These are phyloP conservation scores for Patella pellucida DNA, from an alignment of 2,888 invertebrate species.

Conservation along the genomic window DNA sequence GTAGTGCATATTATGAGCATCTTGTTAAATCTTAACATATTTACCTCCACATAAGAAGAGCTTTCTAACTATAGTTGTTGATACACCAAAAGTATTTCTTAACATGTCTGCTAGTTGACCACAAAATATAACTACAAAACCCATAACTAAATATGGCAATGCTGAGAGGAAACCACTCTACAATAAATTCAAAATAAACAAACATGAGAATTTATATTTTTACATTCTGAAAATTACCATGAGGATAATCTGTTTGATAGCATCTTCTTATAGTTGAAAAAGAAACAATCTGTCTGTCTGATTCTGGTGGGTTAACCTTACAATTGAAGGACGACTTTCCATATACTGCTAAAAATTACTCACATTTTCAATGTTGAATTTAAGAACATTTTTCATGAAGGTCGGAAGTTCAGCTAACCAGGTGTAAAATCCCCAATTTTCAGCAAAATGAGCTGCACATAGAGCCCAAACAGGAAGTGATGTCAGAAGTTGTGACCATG, in stretches of 20 bases:
- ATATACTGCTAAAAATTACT: neutral
- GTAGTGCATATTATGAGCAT: neutral
- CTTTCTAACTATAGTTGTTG: slow-evolving; percentile 75
- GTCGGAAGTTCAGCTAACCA: slow-evolving; percentile 72
- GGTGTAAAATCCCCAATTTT: slow-evolving; percentile 74
- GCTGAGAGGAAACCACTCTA: slow-evolving; percentile 88
- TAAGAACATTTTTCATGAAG: slow-evolving; percentile 69
- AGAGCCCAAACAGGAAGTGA: slow-evolving; percentile 72
- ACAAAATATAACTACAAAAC: slow-evolving; percentile 82
- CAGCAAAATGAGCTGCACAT: slow-evolving; percentile 71
- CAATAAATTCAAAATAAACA: neutral
- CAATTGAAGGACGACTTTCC: too few species aligned
- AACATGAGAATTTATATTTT: too few species aligned
- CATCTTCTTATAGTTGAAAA: too few species aligned
- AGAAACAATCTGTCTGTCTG: too few species aligned
- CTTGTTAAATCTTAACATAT: slow-evolving; percentile 65
- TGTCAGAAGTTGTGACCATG: slow-evolving; percentile 70
- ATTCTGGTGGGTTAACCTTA: too few species aligned
- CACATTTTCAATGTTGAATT: slow-evolving; percentile 64
- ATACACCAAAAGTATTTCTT: slow-evolving; percentile 68
- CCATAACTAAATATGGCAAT: slow-evolving; percentile 90
- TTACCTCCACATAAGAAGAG: slow-evolving; percentile 80
- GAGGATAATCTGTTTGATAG: too few species aligned
- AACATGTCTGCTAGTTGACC: slow-evolving; percentile 89
- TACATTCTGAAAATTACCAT: too few species aligned